These are phyloP conservation scores for Betta splendens DNA, from an alignment of 2,797 vertebrate species.

Conservation along the genomic window DNA sequence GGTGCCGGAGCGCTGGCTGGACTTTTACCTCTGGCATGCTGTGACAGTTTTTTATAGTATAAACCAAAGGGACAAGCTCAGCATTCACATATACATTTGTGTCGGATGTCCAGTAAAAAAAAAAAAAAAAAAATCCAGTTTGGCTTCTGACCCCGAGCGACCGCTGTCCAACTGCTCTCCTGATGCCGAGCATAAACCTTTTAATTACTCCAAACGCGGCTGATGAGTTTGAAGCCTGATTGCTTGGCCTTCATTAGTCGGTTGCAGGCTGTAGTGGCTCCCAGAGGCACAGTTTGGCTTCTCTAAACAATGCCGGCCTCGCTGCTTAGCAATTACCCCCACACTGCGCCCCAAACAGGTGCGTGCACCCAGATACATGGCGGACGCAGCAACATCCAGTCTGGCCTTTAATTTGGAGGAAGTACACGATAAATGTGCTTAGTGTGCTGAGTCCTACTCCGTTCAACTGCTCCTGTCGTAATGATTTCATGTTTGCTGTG, in stretches of 20 bases:
- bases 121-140: constrained; percentile 33
- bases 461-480: constrained; percentile 60
- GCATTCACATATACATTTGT: constrained; percentile 6
- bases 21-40: constrained; percentile 14
- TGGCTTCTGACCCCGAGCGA: constrained; percentile 50
- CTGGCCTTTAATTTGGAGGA: constrained; percentile 44
- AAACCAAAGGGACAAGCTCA: constrained; percentile 22
- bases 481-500: constrained; percentile 66
- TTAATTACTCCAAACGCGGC: constrained; percentile 75
- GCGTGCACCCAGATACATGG: constrained; percentile 29
- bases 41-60: constrained; percentile 12
- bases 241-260: constrained; percentile 78
- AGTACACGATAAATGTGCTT: constrained; percentile 68
- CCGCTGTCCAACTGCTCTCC: constrained; percentile 55
- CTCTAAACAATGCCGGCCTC: constrained; percentile 59
- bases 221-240: constrained; percentile 77
- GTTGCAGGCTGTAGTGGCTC: constrained; percentile 74
- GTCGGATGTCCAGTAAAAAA: constrained; percentile 23
- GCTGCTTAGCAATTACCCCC: constrained; percentile 67
- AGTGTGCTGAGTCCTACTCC: constrained; percentile 50
- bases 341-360: constrained; percentile 64
- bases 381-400: constrained; percentile 46
- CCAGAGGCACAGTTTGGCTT: constrained; percentile 69
- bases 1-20: constrained; percentile 24
- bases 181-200: constrained; percentile 72